These are phyloP conservation scores for Ceryle rudis DNA, from an alignment of 2,797 vertebrate genomes.

Conservation along the genomic window DNA sequence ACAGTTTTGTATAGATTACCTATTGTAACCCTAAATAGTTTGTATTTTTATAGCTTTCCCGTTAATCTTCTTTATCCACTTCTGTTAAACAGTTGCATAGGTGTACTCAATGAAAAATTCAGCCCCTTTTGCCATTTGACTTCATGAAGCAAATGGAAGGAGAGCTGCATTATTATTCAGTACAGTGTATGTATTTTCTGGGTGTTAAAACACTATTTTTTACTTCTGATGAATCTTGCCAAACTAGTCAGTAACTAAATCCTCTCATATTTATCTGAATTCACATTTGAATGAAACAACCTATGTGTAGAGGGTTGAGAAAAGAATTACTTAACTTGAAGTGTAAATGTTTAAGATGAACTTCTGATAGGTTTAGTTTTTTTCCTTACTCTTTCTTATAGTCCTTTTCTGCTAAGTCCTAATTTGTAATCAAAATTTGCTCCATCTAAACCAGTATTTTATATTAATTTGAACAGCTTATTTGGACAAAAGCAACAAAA, in stretches of 20 bases:
- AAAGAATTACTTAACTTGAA: background rate
- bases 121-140: background rate
- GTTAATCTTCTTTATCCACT: background rate
- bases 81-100: background rate
- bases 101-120: background rate
- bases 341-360: background rate
- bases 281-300: background rate
- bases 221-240: background rate
- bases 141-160: background rate
- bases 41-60: background rate
- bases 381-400: background rate
- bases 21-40: background rate
- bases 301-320: background rate
- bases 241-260: background rate
- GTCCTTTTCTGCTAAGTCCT: background rate
- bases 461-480: background rate
- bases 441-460: background rate
- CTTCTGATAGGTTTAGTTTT: background rate
- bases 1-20: background rate
- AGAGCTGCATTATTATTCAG: background rate
- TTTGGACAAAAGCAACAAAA: background rate
- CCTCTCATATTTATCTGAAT: background rate
- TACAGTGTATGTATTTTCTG: background rate
- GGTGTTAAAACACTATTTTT: background rate
- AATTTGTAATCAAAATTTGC: background rate